phyloP scores from a whole-genome alignment of 2,888 invertebrate species.

The Nomada flava region DNA sequence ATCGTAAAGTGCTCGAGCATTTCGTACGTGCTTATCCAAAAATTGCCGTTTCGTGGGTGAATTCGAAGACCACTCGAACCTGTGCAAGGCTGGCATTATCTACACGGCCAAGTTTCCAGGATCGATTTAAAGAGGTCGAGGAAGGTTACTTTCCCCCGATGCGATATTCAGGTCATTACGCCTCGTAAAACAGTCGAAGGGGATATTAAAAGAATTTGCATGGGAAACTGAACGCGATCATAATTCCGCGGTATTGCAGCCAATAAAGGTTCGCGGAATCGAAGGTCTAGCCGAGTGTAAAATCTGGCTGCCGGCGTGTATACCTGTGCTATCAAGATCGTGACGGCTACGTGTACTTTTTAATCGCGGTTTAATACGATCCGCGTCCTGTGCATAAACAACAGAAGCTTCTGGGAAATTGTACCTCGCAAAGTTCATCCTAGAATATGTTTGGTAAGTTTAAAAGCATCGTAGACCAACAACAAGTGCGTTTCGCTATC shows the following conservation, averaged over 20 bases:
- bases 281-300: not conserved
- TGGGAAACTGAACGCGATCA: slow-evolving; percentile 6
- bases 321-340: slow-evolving; percentile 6
- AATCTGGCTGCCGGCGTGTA: slow-evolving; percentile 3
- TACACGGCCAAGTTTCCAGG: slow-evolving; percentile 22
- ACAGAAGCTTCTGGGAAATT: not conserved
- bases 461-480: too few species aligned
- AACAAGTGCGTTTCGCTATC: too few species aligned
- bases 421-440: not conserved
- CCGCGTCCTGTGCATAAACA: not conserved
- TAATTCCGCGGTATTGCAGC: slow-evolving; percentile 15
- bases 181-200: slow-evolving; percentile 41
- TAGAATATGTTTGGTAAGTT: too few species aligned
- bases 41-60: slow-evolving; percentile 28
- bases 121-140: slow-evolving; percentile 47
- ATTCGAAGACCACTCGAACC: slow-evolving; percentile 42
- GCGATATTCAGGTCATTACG: slow-evolving; percentile 11
- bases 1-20: slow-evolving; percentile 23
- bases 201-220: slow-evolving; percentile 43
- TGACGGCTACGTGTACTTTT: not conserved
- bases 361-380: not conserved
- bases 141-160: slow-evolving; percentile 21
- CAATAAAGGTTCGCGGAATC: slow-evolving; percentile 30
- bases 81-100: slow-evolving; percentile 46
- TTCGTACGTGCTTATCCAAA: slow-evolving; percentile 48